Evolutionary conservation across 1,140 invertebrate species (phyloP).

Genomic region (Ceratosolen solmsi): DNA sequence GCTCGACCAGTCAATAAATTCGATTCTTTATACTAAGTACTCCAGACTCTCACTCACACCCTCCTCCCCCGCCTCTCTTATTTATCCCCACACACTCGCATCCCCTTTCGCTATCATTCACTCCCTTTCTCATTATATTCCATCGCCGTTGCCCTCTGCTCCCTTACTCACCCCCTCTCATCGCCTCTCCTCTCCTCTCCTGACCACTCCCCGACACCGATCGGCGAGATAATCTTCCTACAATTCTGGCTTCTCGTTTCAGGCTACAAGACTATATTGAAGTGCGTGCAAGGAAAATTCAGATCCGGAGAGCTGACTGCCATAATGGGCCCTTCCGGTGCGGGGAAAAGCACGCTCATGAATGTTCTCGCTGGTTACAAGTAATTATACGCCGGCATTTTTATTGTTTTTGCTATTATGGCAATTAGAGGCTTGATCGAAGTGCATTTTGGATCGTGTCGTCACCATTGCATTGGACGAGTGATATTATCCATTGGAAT

Average conservation of each 20-base stretch:
- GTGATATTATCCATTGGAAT: too few species aligned
- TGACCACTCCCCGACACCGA: too few species aligned
- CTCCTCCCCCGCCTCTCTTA: too few species aligned
- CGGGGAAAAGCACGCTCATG: conserved; percentile 94
- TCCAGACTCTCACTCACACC: too few species aligned
- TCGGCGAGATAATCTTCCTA: neutral
- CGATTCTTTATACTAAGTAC: neutral
- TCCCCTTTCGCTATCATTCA: neutral
- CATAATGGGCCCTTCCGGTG: conserved; percentile 95
- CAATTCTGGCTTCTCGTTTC: conserved; percentile 54
- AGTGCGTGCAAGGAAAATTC: conserved; percentile 89
- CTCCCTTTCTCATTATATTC: neutral
- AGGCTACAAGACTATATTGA: conserved; percentile 85
- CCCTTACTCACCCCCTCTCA: too few species aligned
- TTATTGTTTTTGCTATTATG: neutral
- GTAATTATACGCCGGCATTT: conserved; percentile 71
- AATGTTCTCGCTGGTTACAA: conserved; percentile 92
- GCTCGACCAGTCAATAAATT: neutral
- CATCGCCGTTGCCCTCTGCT: too few species aligned
- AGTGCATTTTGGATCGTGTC: too few species aligned
- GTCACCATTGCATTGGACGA: too few species aligned
- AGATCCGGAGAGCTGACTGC: conserved; percentile 86
- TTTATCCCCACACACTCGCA: too few species aligned
- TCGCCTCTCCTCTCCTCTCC: too few species aligned
- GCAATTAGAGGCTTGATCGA: too few species aligned